phyloP scores from a whole-genome alignment of 1,140 invertebrate species.

The Trichonephila inaurata region DNA sequence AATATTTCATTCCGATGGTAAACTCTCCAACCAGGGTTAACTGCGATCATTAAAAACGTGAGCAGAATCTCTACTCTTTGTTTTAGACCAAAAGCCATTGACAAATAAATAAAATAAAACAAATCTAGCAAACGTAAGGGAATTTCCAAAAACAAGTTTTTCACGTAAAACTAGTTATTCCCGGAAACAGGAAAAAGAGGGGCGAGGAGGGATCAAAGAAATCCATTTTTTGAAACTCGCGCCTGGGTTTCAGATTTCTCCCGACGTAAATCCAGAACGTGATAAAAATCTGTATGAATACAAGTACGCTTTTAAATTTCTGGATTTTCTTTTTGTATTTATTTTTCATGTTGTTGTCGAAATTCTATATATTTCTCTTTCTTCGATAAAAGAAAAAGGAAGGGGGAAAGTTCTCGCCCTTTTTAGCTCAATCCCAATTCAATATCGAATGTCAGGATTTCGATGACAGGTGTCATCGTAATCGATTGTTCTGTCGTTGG shows the following conservation, averaged over 20 bases:
- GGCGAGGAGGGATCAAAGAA: not conserved
- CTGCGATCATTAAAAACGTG: conserved; percentile 59
- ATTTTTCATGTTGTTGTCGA: not conserved
- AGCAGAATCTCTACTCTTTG: not conserved
- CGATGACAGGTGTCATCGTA: conserved; percentile 57
- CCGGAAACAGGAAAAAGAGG: conserved; percentile 10
- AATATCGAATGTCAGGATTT: conserved; percentile 41
- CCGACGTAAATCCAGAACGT: conserved; percentile 34
- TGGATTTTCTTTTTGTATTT: conserved; percentile 10
- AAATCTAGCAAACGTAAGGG: conserved; percentile 27
- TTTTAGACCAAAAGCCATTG: conserved; percentile 36
- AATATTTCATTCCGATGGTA: not conserved
- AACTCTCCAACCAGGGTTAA: conserved; percentile 35
- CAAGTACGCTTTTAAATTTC: conserved; percentile 20
- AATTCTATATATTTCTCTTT: conserved; percentile 13
- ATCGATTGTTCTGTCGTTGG: conserved; percentile 33
- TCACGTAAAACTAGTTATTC: conserved; percentile 58
- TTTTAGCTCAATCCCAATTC: conserved; percentile 40
- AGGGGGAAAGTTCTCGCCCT: not conserved
- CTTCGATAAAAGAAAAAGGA: not conserved
- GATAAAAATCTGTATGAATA: conserved; percentile 65
- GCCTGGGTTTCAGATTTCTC: conserved; percentile 40
- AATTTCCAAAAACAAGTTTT: conserved; percentile 60
- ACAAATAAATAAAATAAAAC: conserved; percentile 25
- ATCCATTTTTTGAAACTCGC: conserved; percentile 49